These are phyloP conservation scores for Anolis apletophallus DNA, from an alignment of 2,797 vertebrate species.

Conservation along the genomic window DNA sequence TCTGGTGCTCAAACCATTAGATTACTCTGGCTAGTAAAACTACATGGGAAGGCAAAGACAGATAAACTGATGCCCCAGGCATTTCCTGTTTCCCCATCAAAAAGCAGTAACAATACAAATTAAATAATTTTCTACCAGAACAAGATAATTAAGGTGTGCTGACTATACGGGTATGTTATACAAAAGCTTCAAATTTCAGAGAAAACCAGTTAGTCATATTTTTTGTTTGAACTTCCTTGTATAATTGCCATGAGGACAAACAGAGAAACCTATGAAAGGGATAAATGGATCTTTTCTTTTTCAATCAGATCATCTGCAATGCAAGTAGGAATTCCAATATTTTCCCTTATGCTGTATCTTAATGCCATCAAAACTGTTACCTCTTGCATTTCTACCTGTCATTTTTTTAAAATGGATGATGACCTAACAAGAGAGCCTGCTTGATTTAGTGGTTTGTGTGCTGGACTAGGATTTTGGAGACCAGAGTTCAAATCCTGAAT, in stretches of 20 bases:
- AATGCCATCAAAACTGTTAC: not conserved
- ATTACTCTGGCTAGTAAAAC: no score
- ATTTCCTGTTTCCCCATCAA: slow-evolving; percentile 5
- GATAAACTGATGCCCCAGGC: not conserved
- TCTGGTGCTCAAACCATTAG: no score
- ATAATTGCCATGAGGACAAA: not conserved
- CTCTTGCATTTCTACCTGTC: not conserved
- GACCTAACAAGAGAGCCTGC: no score
- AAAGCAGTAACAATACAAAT: not conserved
- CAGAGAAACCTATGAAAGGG: not conserved
- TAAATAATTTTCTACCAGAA: not conserved
- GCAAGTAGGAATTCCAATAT: not conserved
- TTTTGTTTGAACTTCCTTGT: no score
- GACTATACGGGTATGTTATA: not conserved
- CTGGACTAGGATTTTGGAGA: no score
- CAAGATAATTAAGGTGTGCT: not conserved
- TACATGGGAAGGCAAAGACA: not conserved
- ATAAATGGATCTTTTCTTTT: not conserved
- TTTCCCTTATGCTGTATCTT: not conserved
- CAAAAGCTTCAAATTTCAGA: not conserved
- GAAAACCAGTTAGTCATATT: not conserved
- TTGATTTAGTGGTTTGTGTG: no score
- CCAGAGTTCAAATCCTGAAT: no score
- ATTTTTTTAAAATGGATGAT: not conserved
- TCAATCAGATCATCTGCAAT: not conserved